Conservation (phyloP, 2,888 invertebrate species). For the Neoaliturus tenellus region DNA sequence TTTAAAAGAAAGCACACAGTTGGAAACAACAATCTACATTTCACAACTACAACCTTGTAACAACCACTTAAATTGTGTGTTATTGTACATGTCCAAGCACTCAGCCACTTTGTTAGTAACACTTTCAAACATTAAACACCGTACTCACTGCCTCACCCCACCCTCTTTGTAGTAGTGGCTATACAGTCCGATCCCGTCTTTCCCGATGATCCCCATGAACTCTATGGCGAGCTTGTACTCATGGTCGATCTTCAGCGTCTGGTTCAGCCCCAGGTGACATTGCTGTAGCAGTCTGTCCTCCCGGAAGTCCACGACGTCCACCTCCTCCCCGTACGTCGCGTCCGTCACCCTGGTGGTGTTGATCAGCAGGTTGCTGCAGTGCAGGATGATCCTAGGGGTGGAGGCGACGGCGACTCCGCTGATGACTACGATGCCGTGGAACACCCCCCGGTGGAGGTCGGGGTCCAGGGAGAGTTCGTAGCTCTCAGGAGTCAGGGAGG, state of each 20-base stretch:
- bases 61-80: no score
- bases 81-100: no score
- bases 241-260: not conserved
- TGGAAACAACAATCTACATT: no score
- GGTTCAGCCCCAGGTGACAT: conserved; percentile 15
- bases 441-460: not conserved
- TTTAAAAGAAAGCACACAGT: no score
- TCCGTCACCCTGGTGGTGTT: not conserved
- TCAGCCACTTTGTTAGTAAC: no score
- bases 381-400: not conserved
- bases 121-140: no score
- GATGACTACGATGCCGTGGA: conserved; percentile 31
- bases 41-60: no score
- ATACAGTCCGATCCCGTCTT: conserved; percentile 55
- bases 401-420: not conserved
- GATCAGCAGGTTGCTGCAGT: conserved; percentile 30
- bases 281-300: conserved; percentile 2
- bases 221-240: conserved; percentile 18
- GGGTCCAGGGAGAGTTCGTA: conserved; percentile 38
- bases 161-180: conserved; percentile 42
- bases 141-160: conserved; percentile 48
- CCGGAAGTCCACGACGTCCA: not conserved
- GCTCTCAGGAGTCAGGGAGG: conserved; percentile 12
- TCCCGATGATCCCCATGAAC: conserved; percentile 50
- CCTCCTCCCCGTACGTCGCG: not conserved